These are phyloP conservation scores for Drosophila sordidula DNA, from an alignment of 2,888 invertebrate genomes.

Conservation along the genomic window DNA sequence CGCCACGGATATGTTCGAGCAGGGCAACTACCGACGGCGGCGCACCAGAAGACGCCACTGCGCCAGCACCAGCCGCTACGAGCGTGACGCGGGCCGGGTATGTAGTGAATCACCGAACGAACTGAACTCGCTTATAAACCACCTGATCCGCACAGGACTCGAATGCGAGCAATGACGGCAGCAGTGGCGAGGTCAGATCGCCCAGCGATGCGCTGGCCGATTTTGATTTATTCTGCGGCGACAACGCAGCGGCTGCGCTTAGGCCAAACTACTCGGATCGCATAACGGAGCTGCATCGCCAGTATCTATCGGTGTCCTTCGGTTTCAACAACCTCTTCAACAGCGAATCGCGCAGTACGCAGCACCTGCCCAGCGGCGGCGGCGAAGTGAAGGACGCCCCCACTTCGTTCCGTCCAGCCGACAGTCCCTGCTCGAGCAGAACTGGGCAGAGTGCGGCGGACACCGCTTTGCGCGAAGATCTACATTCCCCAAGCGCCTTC, in stretches of 20 bases:
- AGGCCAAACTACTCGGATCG: conserved; percentile 83
- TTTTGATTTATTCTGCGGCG: conserved; percentile 67
- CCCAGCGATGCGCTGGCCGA: conserved; percentile 54
- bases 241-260: conserved; percentile 36
- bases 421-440: conserved; percentile 57
- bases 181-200: conserved; percentile 43
- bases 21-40: conserved; percentile 93
- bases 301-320: conserved; percentile 83
- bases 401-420: conserved; percentile 10
- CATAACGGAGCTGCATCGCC: conserved; percentile 84
- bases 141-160: conserved; percentile 46
- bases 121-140: not conserved
- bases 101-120: not conserved
- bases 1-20: conserved; percentile 94
- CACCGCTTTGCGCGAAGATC: conserved; percentile 52
- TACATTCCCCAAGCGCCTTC: conserved; percentile 81
- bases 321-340: conserved; percentile 84
- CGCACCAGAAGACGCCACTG: conserved; percentile 87
- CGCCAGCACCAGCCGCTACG: conserved; percentile 66
- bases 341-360: conserved; percentile 37
- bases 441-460: conserved; percentile 47
- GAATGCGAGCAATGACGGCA: conserved; percentile 55
- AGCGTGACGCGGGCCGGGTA: conserved; percentile 69
- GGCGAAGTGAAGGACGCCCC: conserved; percentile 30
- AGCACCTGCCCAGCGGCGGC: conserved; percentile 15